Percentiles rank a stretch among this genome's conserved stretches.
Conservation (phyloP, 1,140 invertebrate genomes). For the Cardiocondyla obscurior region DNA sequence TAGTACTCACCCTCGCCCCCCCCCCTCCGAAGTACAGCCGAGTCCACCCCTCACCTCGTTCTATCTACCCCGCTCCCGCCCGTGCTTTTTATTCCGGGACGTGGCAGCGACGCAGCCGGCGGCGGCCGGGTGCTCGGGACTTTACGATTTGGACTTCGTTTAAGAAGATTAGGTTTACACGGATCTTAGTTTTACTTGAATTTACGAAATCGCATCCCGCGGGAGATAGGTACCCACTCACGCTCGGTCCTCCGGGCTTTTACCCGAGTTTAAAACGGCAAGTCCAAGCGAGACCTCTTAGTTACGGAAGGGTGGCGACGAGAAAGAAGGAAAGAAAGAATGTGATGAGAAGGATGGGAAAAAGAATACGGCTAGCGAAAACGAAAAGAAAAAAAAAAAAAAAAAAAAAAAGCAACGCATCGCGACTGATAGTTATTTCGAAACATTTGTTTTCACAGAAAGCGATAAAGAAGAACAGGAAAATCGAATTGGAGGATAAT, state of each 20-base stretch:
- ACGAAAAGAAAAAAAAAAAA: not conserved
- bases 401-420: not conserved
- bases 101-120: not conserved
- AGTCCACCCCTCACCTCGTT: conserved; percentile 13
- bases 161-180: conserved; percentile 71
- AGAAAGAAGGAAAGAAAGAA: not conserved
- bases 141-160: conserved; percentile 66
- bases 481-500: not conserved
- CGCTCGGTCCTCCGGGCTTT: conserved; percentile 48
- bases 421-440: conserved; percentile 49
- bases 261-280: conserved; percentile 64
- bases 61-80: not conserved
- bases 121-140: conserved; percentile 4
- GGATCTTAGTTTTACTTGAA: conserved; percentile 69
- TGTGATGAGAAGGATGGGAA: not conserved
- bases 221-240: conserved; percentile 16
- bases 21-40: not conserved
- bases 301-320: not conserved
- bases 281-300: conserved; percentile 47
- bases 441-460: conserved; percentile 49
- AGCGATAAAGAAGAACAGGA: not conserved
- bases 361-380: not conserved
- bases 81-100: conserved; percentile 9
- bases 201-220: conserved; percentile 67
- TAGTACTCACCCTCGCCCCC: conserved; percentile 12